Evolutionary conservation across 2,797 vertebrate genomes (phyloP).

Genomic region (Xenentodon cancila): DNA sequence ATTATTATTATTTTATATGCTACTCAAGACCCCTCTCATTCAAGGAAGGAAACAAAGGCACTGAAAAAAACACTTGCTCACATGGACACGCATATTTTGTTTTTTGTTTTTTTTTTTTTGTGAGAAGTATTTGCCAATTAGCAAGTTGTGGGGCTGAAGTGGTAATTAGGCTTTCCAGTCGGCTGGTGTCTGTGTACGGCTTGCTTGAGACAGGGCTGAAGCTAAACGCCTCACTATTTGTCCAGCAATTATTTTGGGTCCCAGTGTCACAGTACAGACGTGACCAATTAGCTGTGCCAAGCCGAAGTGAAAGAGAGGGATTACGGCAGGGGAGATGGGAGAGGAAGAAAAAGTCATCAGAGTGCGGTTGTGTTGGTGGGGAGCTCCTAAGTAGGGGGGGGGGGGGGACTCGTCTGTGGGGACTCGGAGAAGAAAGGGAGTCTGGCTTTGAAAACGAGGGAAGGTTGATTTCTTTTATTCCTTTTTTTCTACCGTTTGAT

Average conservation of each 20-base stretch:
- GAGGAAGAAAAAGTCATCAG: slow-evolving; percentile 62
- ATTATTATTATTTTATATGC: slow-evolving; percentile 4
- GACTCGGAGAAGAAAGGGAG: slow-evolving; percentile 59
- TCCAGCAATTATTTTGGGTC: slow-evolving; percentile 83
- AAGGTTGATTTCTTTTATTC: slow-evolving; percentile 31
- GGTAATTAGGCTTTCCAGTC: slow-evolving; percentile 81
- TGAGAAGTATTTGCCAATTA: slow-evolving; percentile 80
- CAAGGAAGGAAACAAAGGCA: slow-evolving; percentile 29
- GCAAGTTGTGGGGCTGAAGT: slow-evolving; percentile 60
- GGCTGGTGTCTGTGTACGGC: slow-evolving; percentile 73
- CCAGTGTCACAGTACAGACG: slow-evolving; percentile 78
- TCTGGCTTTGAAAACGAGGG: slow-evolving; percentile 52
- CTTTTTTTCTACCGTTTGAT: slow-evolving; percentile 45
- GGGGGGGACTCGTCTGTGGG: slow-evolving; percentile 40
- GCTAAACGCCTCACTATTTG: slow-evolving; percentile 80
- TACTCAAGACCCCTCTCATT: slow-evolving; percentile 8
- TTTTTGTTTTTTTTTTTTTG: slow-evolving; percentile 39
- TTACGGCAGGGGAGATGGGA: slow-evolving; percentile 69
- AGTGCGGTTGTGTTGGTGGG: slow-evolving; percentile 30
- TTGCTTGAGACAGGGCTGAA: slow-evolving; percentile 74
- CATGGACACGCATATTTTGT: slow-evolving; percentile 42
- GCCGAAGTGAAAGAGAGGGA: slow-evolving; percentile 74
- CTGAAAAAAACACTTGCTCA: slow-evolving; percentile 17
- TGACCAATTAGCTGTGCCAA: slow-evolving; percentile 82
- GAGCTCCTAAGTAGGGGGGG: slow-evolving; percentile 15